Percentiles rank a stretch among this genome's conserved stretches.
Evolutionary conservation across 2,888 invertebrate genomes (phyloP).

Genomic region (Temnothorax ravouxi): DNA sequence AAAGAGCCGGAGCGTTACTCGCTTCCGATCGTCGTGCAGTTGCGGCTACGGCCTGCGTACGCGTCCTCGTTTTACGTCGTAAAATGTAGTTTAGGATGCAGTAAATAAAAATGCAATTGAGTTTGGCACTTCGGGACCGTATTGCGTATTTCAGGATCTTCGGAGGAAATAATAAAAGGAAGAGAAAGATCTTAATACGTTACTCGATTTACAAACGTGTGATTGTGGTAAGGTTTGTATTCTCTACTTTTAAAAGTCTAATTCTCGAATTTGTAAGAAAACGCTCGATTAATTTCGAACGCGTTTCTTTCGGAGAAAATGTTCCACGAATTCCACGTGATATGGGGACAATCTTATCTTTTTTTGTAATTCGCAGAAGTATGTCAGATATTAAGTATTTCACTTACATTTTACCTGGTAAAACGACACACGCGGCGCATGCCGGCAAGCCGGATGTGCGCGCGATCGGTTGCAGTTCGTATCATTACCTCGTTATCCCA

Average conservation of each 20-base stretch:
- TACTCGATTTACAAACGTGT: background rate
- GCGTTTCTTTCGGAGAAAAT: background rate
- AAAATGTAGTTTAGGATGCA: conserved; percentile 57
- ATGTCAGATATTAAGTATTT: background rate
- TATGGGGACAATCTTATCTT: background rate
- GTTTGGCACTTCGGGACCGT: conserved; percentile 29
- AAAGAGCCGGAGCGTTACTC: conserved; percentile 70
- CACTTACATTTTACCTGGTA: conserved; percentile 67
- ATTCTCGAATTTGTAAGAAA: conserved; percentile 10
- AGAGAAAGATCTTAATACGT: background rate
- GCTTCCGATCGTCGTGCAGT: conserved; percentile 66
- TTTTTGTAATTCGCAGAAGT: background rate
- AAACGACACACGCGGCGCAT: conserved; percentile 59
- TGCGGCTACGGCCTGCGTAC: conserved; percentile 52
- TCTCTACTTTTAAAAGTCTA: background rate
- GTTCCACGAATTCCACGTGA: background rate
- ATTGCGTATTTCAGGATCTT: background rate
- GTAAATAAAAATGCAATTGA: background rate
- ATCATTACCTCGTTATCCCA: conserved; percentile 68
- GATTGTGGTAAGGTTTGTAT: background rate
- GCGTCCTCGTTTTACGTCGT: conserved; percentile 67
- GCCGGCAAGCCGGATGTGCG: conserved; percentile 47
- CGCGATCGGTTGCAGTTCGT: conserved; percentile 69
- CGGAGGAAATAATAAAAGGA: background rate
- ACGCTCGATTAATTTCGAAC: background rate